phyloP scores from a whole-genome alignment of 53 echinoderm and acorn worm species.

The Paracentrotus lividus region DNA sequence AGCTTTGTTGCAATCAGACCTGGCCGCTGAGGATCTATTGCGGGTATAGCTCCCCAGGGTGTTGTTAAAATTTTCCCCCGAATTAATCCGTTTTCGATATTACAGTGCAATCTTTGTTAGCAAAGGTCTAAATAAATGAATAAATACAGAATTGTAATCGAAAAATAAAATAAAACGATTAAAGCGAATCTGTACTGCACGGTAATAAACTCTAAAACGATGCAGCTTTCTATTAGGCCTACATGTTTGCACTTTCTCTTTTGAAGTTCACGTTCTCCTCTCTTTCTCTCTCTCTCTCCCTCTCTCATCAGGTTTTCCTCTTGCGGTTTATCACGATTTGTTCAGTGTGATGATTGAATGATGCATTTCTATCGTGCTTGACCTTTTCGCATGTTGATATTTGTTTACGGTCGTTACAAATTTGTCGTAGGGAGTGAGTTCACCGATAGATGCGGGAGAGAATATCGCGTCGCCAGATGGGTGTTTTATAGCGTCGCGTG shows the following conservation, averaged over 20 bases:
- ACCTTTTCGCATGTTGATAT: background rate
- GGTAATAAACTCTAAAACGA: too few relatives aligned
- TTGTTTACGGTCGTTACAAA: slow-evolving; percentile 35
- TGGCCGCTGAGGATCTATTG: too few relatives aligned
- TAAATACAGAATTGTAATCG: too few relatives aligned
- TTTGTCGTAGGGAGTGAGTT: background rate
- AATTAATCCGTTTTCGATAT: too few relatives aligned
- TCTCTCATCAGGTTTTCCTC: background rate
- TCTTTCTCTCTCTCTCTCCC: background rate
- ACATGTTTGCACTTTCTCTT: background rate
- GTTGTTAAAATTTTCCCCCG: too few relatives aligned
- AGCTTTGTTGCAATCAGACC: too few relatives aligned
- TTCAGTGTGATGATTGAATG: background rate
- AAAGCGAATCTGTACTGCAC: too few relatives aligned
- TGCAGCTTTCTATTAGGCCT: too few relatives aligned
- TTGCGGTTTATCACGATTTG: background rate
- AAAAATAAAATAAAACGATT: too few relatives aligned
- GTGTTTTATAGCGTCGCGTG: background rate
- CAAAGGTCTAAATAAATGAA: too few relatives aligned
- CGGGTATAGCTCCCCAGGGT: too few relatives aligned
- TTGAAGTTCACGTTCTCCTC: background rate
- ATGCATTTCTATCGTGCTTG: slow-evolving; percentile 9
- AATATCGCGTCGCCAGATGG: background rate
- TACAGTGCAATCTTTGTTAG: too few relatives aligned
- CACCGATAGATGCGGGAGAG: background rate